These are phyloP conservation scores for Sciurus vulgaris DNA, from an alignment of 2,797 vertebrate genomes.

Conservation along the genomic window DNA sequence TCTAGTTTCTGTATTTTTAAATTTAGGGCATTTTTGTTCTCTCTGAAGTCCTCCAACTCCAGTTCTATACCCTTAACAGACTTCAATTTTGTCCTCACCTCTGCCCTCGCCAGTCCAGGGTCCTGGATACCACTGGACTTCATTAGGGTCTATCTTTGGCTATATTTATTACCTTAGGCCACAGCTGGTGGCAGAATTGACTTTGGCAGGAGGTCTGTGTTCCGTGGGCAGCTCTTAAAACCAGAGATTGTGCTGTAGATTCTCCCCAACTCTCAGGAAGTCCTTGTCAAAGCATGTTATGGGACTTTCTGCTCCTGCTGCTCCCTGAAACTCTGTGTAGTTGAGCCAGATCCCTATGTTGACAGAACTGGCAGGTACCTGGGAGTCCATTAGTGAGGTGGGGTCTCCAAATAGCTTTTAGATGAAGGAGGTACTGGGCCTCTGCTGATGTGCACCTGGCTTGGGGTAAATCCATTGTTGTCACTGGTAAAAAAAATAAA, in stretches of 20 bases:
- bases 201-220: not conserved
- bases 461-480: not conserved
- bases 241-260: not conserved
- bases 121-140: not conserved
- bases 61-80: not conserved
- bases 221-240: not conserved
- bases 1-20: slow-evolving; percentile 1
- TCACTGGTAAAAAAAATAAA: not conserved
- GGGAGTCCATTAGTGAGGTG: not conserved
- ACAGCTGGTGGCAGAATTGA: not conserved
- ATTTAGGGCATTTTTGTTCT: slow-evolving; percentile 5
- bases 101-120: not conserved
- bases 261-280: not conserved
- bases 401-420: slow-evolving; percentile 16
- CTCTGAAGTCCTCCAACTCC: not conserved
- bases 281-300: not conserved
- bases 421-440: not conserved
- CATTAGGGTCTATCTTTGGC: not conserved
- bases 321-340: not conserved
- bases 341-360: not conserved
- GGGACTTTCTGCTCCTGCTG: not conserved
- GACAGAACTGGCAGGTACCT: not conserved
- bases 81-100: not conserved
- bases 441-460: not conserved
- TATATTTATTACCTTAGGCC: not conserved